Evolutionary conservation across 2,797 vertebrate species (phyloP), one percentile per base, ranked within the genome.

Genomic region (Erethizon dorsatum): DNA sequence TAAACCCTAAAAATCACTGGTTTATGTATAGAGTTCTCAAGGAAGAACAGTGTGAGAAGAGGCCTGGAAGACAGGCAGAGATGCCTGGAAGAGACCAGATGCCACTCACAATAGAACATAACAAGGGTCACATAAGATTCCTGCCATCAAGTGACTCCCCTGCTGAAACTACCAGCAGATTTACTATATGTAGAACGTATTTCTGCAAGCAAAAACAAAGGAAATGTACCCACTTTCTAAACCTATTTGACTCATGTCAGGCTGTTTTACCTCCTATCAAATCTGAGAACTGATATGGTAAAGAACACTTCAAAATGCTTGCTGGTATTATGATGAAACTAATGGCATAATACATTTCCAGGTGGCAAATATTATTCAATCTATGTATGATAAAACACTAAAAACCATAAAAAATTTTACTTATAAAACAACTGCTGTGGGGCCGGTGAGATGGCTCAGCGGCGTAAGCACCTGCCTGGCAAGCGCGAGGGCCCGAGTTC

Each of bases 381-480:
- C 95, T 96, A 96, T 96, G 97, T 78, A 95, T 5, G 54, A 82
- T 83, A 96, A 96, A 92, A 95, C 96, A 98, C 92, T 97, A 94
- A 98, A 97, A 98, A 97, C 95, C 95, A 92, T 96, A 97, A 98
- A 96, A 98, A 98, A 98, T 96, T 97, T 97, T 87, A 98, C 93
- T 93, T 73, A 98, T 91, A 98, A 98, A 71, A 96, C 88, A 98
- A 97, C 71, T 97, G 96, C 86, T 86, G n/a, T n/a, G n/a, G n/a
- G n/a, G n/a, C n/a, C n/a, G n/a, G n/a, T n/a, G n/a, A n/a, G n/a
- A n/a, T n/a, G n/a, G n/a, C n/a, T n/a, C n/a, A n/a, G n/a, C n/a
- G n/a, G n/a, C n/a, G n/a, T n/a, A n/a, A n/a, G n/a, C n/a, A n/a
- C n/a, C n/a, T n/a, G n/a, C n/a, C n/a, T n/a, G n/a, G n/a, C n/a